These are phyloP conservation scores for Gephyroberyx darwinii DNA, from an alignment of 2,797 vertebrate species.

Conservation along the genomic window DNA sequence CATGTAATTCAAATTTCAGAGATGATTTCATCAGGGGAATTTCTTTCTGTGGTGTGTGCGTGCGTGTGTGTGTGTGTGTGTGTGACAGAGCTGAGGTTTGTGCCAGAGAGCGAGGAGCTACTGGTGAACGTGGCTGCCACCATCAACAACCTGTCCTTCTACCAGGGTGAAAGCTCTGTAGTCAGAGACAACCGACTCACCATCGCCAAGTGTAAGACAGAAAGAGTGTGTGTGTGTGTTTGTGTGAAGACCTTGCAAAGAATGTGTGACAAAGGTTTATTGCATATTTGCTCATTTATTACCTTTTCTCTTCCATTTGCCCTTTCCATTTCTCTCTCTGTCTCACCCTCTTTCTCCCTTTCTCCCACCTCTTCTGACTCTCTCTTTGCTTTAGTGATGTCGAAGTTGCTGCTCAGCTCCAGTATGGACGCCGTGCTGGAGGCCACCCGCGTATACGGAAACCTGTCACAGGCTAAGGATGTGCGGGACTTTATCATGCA, in stretches of 20 bases:
- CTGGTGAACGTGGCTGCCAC: conserved; percentile 87
- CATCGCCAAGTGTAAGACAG: conserved; percentile 86
- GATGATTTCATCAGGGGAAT: background rate
- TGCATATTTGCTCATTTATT: no score
- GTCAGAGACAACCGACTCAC: conserved; percentile 79
- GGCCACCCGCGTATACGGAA: conserved; percentile 91
- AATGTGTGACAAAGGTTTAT: background rate
- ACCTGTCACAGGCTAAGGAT: conserved; percentile 88
- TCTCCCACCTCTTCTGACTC: background rate
- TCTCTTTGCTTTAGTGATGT: conserved; percentile 79
- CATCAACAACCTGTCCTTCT: conserved; percentile 95
- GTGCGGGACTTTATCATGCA: conserved; percentile 89
- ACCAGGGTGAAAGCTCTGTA: conserved; percentile 82
- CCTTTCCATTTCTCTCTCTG: background rate
- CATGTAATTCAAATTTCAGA: background rate
- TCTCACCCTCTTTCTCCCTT: background rate
- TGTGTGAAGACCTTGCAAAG: background rate
- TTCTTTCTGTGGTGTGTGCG: conserved; percentile 14
- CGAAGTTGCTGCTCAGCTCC: conserved; percentile 88
- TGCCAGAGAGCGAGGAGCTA: conserved; percentile 88
- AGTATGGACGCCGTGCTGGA: conserved; percentile 90
- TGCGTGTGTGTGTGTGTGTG: conserved; percentile 29
- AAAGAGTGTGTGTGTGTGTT: conserved; percentile 23
- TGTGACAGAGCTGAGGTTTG: conserved; percentile 84
- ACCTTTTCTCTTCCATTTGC: background rate